These are phyloP conservation scores for Carollia perspicillata DNA, from an alignment of 2,113 vertebrate species.

Conservation along the genomic window DNA sequence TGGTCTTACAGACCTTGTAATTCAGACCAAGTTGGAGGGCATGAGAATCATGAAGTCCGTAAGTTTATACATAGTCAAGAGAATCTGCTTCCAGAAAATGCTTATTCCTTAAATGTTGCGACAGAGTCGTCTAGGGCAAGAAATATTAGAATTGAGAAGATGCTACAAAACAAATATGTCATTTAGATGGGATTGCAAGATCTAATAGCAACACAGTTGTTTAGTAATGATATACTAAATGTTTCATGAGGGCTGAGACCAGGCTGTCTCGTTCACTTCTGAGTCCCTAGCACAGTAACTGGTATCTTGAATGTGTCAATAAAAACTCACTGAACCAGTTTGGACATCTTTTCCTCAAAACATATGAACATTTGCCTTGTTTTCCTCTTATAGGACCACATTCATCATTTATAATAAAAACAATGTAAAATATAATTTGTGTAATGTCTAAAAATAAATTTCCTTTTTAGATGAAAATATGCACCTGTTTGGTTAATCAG, in stretches of 20 bases:
- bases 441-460: not conserved
- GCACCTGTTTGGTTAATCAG: not conserved
- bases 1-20: not conserved
- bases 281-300: not conserved
- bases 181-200: not conserved
- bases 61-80: not conserved
- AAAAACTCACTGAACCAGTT: not conserved
- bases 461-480: not conserved
- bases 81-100: not conserved
- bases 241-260: not conserved
- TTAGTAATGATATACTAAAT: not conserved
- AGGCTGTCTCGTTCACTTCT: not conserved
- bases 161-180: not conserved
- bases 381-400: not conserved
- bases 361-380: not conserved
- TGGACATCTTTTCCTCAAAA: not conserved
- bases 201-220: not conserved
- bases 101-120: not conserved
- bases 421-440: not conserved
- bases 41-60: not conserved
- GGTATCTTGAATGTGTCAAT: not conserved
- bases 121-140: not conserved
- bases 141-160: not conserved
- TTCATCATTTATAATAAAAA: not conserved
- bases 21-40: not conserved